phyloP scores from a whole-genome alignment of 2,113 vertebrate genomes.

The Capreolus pygargus region DNA sequence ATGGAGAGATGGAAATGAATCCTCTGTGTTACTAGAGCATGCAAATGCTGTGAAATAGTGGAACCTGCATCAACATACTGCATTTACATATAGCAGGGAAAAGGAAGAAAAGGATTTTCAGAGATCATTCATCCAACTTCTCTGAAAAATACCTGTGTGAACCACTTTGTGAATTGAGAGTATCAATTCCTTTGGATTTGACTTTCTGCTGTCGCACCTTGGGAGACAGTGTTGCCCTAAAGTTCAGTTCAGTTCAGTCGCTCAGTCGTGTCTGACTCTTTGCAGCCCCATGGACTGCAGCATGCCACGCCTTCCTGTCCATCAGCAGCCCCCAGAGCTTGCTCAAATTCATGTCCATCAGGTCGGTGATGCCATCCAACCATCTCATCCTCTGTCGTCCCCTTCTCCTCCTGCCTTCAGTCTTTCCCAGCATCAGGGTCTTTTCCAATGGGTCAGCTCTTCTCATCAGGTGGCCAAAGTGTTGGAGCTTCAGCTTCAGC shows the following conservation, averaged over 20 bases:
- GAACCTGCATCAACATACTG: conserved; percentile 77
- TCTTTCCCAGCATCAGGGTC: not conserved
- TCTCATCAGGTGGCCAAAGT: not conserved
- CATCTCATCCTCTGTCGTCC: not conserved
- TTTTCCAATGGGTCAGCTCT: not conserved
- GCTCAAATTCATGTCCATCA: not conserved
- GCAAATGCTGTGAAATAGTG: conserved; percentile 69
- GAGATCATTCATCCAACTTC: conserved; percentile 70
- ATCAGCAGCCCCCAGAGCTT: not conserved
- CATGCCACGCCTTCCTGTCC: not conserved
- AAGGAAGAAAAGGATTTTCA: conserved; percentile 57
- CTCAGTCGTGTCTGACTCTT: not conserved
- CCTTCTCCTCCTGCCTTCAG: not conserved
- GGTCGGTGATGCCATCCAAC: not conserved
- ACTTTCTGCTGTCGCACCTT: not conserved
- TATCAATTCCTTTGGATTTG: conserved; percentile 22
- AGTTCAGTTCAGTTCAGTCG: not conserved
- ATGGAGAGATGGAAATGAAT: conserved; percentile 78
- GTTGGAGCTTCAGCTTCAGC: not conserved
- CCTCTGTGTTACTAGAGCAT: conserved; percentile 72
- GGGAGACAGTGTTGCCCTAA: not conserved
- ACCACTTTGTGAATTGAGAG: not conserved
- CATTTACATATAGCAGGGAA: conserved; percentile 69
- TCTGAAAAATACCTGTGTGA: conserved; percentile 48
- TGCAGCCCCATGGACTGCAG: not conserved